These are phyloP conservation scores for Ryuthela nishihirai DNA, from an alignment of 2,888 invertebrate species.

Conservation along the genomic window DNA sequence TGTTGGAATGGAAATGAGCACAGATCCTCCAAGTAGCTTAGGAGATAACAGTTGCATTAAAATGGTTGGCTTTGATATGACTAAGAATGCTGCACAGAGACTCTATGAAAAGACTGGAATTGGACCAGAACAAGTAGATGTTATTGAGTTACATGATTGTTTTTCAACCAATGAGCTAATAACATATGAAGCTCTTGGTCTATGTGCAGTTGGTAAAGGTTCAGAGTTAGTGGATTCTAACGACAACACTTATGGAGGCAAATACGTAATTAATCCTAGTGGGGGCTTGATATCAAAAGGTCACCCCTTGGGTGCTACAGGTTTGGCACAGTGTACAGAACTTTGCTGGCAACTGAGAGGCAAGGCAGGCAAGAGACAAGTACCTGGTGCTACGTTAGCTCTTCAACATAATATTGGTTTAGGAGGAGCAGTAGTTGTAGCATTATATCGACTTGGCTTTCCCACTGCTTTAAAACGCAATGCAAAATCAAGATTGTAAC, in stretches of 20 bases:
- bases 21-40: constrained; percentile 83
- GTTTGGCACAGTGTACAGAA: constrained; percentile 84
- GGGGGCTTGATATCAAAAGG: constrained; percentile 98
- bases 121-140: constrained; percentile 78
- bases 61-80: constrained; percentile 89
- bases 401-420: constrained; percentile 93
- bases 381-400: constrained; percentile 73
- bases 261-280: constrained; percentile 96
- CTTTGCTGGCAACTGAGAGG: constrained; percentile 85
- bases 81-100: constrained; percentile 72
- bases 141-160: constrained; percentile 96
- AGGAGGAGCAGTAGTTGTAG: constrained; percentile 92
- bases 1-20: constrained; percentile 93
- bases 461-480: no score
- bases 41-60: constrained; percentile 74
- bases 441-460: constrained; percentile 85
- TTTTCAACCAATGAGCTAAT: constrained; percentile 96
- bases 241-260: constrained; percentile 96
- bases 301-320: constrained; percentile 93
- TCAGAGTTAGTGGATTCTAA: constrained; percentile 87
- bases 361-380: constrained; percentile 71
- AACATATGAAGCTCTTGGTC: constrained; percentile 95
- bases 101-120: constrained; percentile 70
- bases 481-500: no score
- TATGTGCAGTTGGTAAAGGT: constrained; percentile 73